phyloP scores from a whole-genome alignment of 1,140 invertebrate species.

The Macrobrachium rosenbergii region DNA sequence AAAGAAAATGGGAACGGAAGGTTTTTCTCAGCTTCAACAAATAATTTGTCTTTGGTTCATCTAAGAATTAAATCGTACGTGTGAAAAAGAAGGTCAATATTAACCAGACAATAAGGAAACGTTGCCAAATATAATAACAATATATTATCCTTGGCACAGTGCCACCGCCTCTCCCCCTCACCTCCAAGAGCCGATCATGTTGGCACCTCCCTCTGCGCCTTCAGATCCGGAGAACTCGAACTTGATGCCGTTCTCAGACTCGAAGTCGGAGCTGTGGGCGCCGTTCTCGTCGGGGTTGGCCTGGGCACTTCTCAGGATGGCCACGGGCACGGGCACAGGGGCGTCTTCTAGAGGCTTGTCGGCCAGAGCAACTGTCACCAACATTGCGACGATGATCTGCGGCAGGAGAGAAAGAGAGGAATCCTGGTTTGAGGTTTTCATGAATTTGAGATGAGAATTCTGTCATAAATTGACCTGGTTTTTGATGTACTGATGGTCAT shows the following conservation, averaged over 20 bases:
- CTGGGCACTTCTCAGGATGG: conserved; percentile 37
- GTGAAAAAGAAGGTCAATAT: too few relatives aligned
- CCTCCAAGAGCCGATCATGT: conserved; percentile 41
- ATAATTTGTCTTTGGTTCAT: too few relatives aligned
- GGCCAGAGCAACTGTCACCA: conserved; percentile 28
- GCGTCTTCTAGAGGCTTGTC: conserved; percentile 14
- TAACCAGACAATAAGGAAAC: too few relatives aligned
- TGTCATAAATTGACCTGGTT: too few relatives aligned
- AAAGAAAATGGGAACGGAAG: not conserved
- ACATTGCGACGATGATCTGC: conserved; percentile 16
- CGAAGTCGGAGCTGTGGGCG: conserved; percentile 55
- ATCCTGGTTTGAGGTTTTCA: not conserved
- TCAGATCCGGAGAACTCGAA: conserved; percentile 34
- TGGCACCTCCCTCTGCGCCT: conserved; percentile 27
- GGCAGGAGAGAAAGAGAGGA: not conserved
- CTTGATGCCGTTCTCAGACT: conserved; percentile 44
- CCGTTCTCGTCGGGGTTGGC: conserved; percentile 45
- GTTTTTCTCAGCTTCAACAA: too few relatives aligned
- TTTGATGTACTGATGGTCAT: too few relatives aligned
- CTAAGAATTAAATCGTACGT: too few relatives aligned
- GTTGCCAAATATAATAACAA: not conserved
- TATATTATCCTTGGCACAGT: not conserved
- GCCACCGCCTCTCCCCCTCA: not conserved
- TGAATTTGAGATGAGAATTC: not conserved
- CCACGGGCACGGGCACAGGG: conserved; percentile 2